Conservation (phyloP, 1,140 invertebrate genomes). For the Drosophila arawakana region DNA sequence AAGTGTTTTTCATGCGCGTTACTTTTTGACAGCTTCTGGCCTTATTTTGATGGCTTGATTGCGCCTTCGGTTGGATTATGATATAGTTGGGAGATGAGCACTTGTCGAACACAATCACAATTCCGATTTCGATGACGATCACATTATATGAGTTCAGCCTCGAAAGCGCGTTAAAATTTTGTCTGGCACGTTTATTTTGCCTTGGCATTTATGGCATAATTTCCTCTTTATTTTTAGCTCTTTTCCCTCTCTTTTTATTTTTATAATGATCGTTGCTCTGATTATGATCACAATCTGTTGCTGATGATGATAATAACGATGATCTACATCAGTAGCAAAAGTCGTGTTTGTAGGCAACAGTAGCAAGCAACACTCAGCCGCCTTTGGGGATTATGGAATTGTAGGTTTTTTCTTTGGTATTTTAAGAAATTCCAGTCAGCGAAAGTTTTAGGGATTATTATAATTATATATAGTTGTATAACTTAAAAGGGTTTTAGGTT, state of each 20-base stretch:
- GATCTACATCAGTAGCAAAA: constrained; percentile 23
- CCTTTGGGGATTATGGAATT: constrained; percentile 2
- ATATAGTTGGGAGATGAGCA: constrained; percentile 36
- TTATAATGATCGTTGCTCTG: background rate
- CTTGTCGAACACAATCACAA: constrained; percentile 16
- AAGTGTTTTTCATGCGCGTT: constrained; percentile 70
- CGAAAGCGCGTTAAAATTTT: constrained; percentile 58
- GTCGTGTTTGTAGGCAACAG: constrained; percentile 17
- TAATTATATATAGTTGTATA: too few species aligned
- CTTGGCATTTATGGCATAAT: constrained; percentile 79
- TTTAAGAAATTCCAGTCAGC: constrained; percentile 9
- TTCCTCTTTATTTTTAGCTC: constrained; percentile 38
- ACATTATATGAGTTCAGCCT: constrained; percentile 53
- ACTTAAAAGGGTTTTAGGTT: too few species aligned
- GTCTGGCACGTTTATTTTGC: constrained; percentile 50
- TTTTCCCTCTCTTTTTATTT: background rate
- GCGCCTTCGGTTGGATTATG: constrained; percentile 67
- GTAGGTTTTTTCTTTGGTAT: background rate
- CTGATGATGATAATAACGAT: constrained; percentile 16
- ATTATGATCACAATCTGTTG: background rate
- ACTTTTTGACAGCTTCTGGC: constrained; percentile 25
- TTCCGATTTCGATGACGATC: constrained; percentile 19
- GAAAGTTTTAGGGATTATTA: constrained; percentile 11
- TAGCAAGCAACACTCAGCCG: constrained; percentile 2
- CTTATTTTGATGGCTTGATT: constrained; percentile 75